Evolutionary conservation across 2,797 vertebrate species (phyloP).

Genomic region (Sebastolobus alascanus): DNA sequence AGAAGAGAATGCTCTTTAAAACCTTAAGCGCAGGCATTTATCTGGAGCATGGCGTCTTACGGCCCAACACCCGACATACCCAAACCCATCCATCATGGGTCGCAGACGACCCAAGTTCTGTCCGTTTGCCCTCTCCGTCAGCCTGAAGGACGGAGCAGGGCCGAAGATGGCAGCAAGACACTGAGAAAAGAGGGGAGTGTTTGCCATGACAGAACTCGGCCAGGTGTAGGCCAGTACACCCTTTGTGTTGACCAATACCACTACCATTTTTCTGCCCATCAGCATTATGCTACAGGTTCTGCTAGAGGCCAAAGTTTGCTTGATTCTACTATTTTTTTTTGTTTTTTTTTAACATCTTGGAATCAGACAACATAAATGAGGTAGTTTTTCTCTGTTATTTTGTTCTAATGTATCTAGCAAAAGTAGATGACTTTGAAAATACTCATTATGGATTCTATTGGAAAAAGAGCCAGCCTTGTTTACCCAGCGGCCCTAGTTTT

Average conservation of each 20-base stretch:
- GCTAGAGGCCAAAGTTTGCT: conserved; percentile 30
- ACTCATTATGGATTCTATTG: conserved; percentile 64
- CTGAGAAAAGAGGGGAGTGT: conserved; percentile 5
- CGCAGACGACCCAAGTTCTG: conserved; percentile 55
- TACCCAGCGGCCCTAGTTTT: conserved; percentile 64
- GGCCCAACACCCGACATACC: conserved; percentile 49
- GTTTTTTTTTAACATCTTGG: neutral
- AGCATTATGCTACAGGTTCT: neutral
- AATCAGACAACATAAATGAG: conserved; percentile 19
- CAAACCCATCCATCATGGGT: conserved; percentile 72
- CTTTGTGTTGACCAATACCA: conserved; percentile 18
- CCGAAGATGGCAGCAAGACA: conserved; percentile 30
- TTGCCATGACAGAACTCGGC: conserved; percentile 22
- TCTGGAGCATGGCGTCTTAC: conserved; percentile 62
- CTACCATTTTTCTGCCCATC: conserved; percentile 28
- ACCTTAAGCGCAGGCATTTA: conserved; percentile 75
- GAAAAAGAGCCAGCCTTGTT: conserved; percentile 59
- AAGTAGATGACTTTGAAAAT: conserved; percentile 62
- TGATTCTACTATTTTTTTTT: neutral
- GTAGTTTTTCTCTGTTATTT: neutral
- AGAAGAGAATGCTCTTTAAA: conserved; percentile 70
- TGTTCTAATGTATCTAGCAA: conserved; percentile 40
- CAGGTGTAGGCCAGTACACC: conserved; percentile 3
- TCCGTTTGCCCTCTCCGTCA: conserved; percentile 68
- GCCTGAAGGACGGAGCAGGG: conserved; percentile 69